These are phyloP conservation scores for Lumbricus terrestris DNA, from an alignment of 2,888 invertebrate species.

Conservation along the genomic window DNA sequence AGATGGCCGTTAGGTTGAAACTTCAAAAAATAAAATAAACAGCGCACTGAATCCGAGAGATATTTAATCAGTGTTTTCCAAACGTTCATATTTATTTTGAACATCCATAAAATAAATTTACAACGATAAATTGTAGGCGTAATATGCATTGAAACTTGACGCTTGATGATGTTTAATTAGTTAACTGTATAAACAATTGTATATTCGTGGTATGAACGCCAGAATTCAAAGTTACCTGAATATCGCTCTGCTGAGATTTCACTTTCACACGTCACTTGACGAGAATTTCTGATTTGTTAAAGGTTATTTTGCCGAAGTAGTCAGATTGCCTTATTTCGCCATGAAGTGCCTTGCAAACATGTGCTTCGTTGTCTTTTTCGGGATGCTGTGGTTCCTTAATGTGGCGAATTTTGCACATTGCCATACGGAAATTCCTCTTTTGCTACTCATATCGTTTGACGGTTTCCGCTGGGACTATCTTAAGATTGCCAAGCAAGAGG, in stretches of 20 bases:
- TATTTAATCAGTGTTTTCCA: neutral
- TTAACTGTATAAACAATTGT: neutral
- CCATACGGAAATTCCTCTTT: conserved; percentile 55
- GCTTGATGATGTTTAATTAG: neutral
- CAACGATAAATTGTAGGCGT: neutral
- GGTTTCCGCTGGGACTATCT: conserved; percentile 73
- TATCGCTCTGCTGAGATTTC: neutral
- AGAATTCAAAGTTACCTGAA: neutral
- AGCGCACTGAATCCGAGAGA: neutral
- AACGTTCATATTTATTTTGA: neutral
- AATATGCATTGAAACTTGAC: neutral
- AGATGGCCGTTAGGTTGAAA: neutral
- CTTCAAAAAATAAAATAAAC: neutral
- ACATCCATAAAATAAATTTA: neutral
- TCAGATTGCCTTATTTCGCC: neutral
- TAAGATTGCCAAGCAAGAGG: conserved; percentile 50
- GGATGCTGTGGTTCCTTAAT: neutral
- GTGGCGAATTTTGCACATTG: neutral
- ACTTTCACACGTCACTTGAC: neutral
- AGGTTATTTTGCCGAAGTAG: neutral
- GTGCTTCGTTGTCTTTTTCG: neutral
- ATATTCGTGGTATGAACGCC: neutral
- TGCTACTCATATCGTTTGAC: conserved; percentile 71
- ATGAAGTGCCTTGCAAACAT: neutral
- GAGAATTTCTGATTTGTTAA: neutral